Evolutionary conservation across 1,140 invertebrate genomes (phyloP), one percentile per base, ranked within the genome.

Genomic region (Trissolcus basalis): DNA sequence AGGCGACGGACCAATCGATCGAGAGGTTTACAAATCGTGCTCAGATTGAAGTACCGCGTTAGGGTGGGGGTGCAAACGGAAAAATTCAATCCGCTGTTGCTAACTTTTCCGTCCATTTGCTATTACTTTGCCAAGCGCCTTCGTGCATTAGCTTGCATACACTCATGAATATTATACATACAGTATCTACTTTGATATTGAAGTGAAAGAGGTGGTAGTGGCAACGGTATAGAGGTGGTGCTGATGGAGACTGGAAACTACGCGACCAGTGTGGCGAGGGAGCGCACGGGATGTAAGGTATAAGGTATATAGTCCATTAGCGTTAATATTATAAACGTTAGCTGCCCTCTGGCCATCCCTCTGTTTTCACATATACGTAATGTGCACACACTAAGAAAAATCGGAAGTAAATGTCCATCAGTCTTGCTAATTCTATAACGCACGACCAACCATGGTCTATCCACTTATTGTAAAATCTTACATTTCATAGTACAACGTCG

Each of bases 321-420:
- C 87, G 86, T 88, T 89, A 88, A 89, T 89, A 88, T 88, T 87
- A 88, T 88, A 87, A 88, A 87, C 85, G 87, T 88, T 87, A 87
- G 86, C 86, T 87, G 87, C 85, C 86, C 87, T 85, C 86, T 87
- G 86, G 86, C 83, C 85, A 88, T 87, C 19, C 19, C 19, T 27
- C 82, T 84, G 80, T 83, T 86, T 81, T 82, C 80, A 82, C 82
- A 78, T 82, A 79, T 76, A 82, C 75, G 72, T 58, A 77, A 60
- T 41, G 48, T 48, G 49, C 51, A 53, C 41, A 48, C 67, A 70
- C 58, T 61, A 35, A 64, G 19, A 64, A 58, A 32, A 47, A 27
- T 27, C 36, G 27, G 68, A 48, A 15, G 45, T 19, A 14, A 9
- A 1, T 15, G 13, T 39, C 19, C 49, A 64, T 53, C 51, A 41